Percentiles rank a stretch among this genome's conserved stretches.
phyloP scores from a whole-genome alignment of 1,140 invertebrate genomes.

The Heliconius hewitsoni region DNA sequence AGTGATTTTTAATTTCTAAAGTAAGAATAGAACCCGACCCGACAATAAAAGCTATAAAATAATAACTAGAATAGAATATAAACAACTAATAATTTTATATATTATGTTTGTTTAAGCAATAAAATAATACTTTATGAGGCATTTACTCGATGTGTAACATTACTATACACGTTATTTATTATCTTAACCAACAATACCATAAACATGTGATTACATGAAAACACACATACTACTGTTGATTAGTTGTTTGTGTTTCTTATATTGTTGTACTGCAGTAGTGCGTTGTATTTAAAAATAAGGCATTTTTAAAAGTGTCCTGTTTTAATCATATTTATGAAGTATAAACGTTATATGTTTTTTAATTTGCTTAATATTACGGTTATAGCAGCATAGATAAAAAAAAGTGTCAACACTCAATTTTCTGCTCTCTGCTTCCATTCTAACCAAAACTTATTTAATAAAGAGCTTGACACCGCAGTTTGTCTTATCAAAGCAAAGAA shows the following conservation, averaged over 20 bases:
- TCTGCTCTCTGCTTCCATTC: too few species aligned
- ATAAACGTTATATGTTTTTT: too few species aligned
- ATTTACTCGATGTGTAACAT: conserved; percentile 17
- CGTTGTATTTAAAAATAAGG: neutral
- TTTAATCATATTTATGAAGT: too few species aligned
- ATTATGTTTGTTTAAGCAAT: neutral
- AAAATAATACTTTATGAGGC: neutral
- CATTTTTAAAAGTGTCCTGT: neutral
- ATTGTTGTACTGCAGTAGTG: neutral
- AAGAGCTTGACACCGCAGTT: too few species aligned
- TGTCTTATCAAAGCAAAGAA: too few species aligned
- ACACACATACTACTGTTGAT: conserved; percentile 23
- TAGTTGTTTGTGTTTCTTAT: conserved; percentile 24
- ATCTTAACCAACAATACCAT: conserved; percentile 23
- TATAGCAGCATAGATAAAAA: too few species aligned
- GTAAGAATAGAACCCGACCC: too few species aligned
- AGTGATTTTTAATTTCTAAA: too few species aligned
- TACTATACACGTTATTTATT: conserved; percentile 32
- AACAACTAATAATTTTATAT: neutral
- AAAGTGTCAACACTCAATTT: too few species aligned
- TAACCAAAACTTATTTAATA: too few species aligned
- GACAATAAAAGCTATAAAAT: too few species aligned
- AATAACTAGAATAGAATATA: neutral
- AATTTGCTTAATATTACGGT: too few species aligned
- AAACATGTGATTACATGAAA: conserved; percentile 27